Base-by-base conservation (phyloP, 2,888 invertebrate species). In the Sesia bembeciformis region DNA sequence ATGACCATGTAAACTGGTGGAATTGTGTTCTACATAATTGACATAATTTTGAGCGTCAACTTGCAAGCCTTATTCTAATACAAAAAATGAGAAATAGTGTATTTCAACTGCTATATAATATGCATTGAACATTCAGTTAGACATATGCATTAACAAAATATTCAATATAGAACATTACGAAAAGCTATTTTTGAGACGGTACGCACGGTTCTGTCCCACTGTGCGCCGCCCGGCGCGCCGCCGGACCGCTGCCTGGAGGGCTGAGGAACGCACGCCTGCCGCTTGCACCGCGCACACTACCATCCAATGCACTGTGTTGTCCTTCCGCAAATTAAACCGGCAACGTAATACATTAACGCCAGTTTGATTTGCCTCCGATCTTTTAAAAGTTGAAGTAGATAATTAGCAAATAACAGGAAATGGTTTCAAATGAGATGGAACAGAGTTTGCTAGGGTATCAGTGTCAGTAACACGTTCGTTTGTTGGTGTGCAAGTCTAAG, bases 371-470 rank as follows among this genome's bases (percentile, higher is more conserved):
- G 23, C 23, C 23, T 23, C 23, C 23, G 23, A 23, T 23, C 23
- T 23, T 23, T 23, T 23, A 23, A 23, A 23, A 23, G 23, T 23
- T 23, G 23, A 23, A 23, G 23, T 23, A 23, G 23, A 23, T 50
- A 50, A 50, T 38, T 38, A 39, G 56, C 53, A 49, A 54, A 54
- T 46, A 58, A 38, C 42, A 8, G 55, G 54, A 58, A 53, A 70
- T 73, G 72, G 72, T 56, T 67, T 68, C 63, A 73, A 81, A 80
- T 80, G 81, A 77, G 77, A 72, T 76, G 81, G 81, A 80, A 79
- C 81, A 61, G 62, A 67, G 65, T 66, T 69, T 66, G 65, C 62
- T 58, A 60, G 63, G 72, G 60, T 62, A 64, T 62, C 62, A 55
- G 58, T 58, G 66, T 60, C 67, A 56, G 59, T 52, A 56, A 60